Conservation (phyloP, 2,113 vertebrate species). For the Sprattus sprattus region DNA sequence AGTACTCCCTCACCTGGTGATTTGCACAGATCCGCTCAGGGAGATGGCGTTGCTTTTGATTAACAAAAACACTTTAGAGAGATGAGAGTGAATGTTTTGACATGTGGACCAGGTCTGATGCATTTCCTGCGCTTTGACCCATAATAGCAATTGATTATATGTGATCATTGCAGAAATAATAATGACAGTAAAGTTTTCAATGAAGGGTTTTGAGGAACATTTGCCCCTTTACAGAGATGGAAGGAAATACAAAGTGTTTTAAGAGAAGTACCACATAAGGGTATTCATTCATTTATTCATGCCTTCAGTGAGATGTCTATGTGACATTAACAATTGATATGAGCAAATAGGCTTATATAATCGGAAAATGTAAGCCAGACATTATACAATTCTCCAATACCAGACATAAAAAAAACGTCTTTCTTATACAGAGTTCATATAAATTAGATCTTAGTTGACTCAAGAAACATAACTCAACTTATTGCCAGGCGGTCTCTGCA, state of each 20-base stretch:
- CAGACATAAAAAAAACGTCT: too few species aligned
- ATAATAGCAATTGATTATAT: not conserved
- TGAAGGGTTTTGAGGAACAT: not conserved
- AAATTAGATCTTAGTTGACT: too few species aligned
- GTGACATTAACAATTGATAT: too few species aligned
- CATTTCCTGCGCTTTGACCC: not conserved
- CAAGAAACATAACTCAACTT: too few species aligned
- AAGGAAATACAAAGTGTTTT: not conserved
- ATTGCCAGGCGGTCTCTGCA: too few species aligned
- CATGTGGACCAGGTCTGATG: not conserved
- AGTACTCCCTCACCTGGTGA: not conserved
- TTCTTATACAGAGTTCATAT: too few species aligned
- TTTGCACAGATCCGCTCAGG: not conserved
- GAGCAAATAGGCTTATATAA: too few species aligned
- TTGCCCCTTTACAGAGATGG: not conserved
- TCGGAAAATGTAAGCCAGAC: too few species aligned
- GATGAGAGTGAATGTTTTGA: conserved; percentile 7
- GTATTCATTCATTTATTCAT: not conserved
- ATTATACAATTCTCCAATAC: too few species aligned
- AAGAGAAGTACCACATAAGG: not conserved
- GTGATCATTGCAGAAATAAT: not conserved
- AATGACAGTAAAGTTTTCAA: not conserved
- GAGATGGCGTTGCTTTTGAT: not conserved
- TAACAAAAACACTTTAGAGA: not conserved
- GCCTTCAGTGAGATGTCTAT: too few species aligned